Evolutionary conservation across 2,888 invertebrate genomes (phyloP).

Genomic region (Rhogogaster chlorosoma): DNA sequence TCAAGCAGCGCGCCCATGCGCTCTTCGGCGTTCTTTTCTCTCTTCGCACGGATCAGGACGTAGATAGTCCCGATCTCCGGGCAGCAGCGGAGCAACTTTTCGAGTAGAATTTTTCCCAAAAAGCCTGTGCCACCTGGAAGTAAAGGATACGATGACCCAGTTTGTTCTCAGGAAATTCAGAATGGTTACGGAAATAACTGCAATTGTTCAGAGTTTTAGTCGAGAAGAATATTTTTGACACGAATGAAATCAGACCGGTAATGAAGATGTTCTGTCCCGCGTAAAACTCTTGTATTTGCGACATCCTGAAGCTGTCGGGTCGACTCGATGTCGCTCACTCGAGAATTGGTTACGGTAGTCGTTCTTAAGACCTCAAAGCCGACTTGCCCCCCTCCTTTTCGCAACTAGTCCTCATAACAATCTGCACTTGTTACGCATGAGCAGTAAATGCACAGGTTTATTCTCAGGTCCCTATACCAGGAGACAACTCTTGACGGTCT

Average conservation of each 20-base stretch:
- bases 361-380: no score
- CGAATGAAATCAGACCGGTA: slow-evolving; percentile 53
- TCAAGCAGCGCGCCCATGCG: slow-evolving; percentile 56
- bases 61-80: slow-evolving; percentile 57
- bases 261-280: slow-evolving; percentile 56
- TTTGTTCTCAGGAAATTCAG: not conserved
- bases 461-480: no score
- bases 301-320: not conserved
- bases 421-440: not conserved
- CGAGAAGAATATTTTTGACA: not conserved
- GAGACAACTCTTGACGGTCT: no score
- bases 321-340: not conserved
- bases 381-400: no score
- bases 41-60: slow-evolving; percentile 58
- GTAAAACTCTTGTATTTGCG: slow-evolving; percentile 58
- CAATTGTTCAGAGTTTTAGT: not conserved
- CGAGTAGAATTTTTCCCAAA: slow-evolving; percentile 59
- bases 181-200: not conserved
- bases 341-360: no score
- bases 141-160: not conserved
- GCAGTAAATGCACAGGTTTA: no score
- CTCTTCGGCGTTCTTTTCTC: slow-evolving; percentile 50
- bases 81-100: slow-evolving; percentile 60
- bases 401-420: not conserved
- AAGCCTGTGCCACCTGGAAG: slow-evolving; percentile 60